Base-by-base conservation (phyloP, 2,113 vertebrate genomes). In the Himantopus leucocephalus region DNA sequence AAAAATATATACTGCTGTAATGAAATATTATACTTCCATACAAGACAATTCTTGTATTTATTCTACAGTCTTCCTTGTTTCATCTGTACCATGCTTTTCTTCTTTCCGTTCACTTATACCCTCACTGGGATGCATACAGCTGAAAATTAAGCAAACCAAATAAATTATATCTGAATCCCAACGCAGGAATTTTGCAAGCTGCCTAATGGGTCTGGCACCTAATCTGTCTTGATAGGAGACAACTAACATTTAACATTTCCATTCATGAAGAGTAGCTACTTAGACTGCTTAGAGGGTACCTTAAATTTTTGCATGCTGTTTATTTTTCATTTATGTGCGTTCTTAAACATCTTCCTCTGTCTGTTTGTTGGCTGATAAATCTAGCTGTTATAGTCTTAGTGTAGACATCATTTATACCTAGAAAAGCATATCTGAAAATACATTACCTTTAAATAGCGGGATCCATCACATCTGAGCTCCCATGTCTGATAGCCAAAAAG, bases 391-490 rank as follows among this genome's bases (percentile, higher is more conserved):
- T 76, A 92, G 92, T 97, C 96, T 97, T 97, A 86, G 90, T 78
- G 77, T 94, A 97, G 96, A 75, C 96, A 98, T 98, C 97, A 97
- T 97, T 98, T 98, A 97, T 81, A 97, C 78, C 95, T 88, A 93
- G 94, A 97, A 94, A 97, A 96, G 95, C 95, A 96, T 96, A 97
- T 98, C 97, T 97, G 96, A 97, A 98, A 98, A 98, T 97, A 77
- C 74, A 98, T 98, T 98, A 96, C 97, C 92, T 98, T 97, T 97
- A 98, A 98, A 97, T 89, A 97, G 96, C 8, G 2, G 95, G 97
- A 98, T 98, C 96, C 96, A 97, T 98, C 98, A 98, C 96, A 97
- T 97, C 97, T 97, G 95, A 97, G 95, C 97, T 98, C 97, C 95
- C 91, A 94, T 59, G 94, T 98, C 97, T 98, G 96, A 98, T 97